Evolutionary conservation across 2,113 vertebrate species (phyloP).

Genomic region (Atherinomorus stipes): DNA sequence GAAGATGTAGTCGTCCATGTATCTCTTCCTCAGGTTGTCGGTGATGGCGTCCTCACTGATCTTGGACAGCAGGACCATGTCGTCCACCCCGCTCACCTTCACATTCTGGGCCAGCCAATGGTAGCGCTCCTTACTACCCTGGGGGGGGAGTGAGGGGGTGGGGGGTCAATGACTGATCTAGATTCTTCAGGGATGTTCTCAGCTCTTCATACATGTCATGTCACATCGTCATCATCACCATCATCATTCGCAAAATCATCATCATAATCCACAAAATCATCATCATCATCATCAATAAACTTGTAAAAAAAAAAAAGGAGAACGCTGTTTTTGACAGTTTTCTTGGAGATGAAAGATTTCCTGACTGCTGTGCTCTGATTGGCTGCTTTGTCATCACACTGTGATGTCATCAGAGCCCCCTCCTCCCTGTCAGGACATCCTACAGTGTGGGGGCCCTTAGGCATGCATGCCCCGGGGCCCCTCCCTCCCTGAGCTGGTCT

Average conservation of each 20-base stretch:
- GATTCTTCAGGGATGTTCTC: too few relatives aligned
- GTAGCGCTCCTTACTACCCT: slow-evolving; percentile 88
- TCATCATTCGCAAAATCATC: too few relatives aligned
- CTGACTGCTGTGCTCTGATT: neutral
- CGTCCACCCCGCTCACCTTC: slow-evolving; percentile 87
- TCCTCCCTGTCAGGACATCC: neutral
- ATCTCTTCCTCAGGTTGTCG: slow-evolving; percentile 88
- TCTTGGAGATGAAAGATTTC: too few relatives aligned
- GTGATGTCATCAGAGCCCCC: neutral
- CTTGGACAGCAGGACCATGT: slow-evolving; percentile 89
- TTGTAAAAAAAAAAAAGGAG: too few relatives aligned
- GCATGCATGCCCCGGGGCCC: neutral
- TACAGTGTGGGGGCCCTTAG: too few relatives aligned
- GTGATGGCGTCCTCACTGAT: slow-evolving; percentile 89
- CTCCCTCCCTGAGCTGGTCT: neutral
- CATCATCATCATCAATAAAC: too few relatives aligned
- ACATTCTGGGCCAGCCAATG: slow-evolving; percentile 89
- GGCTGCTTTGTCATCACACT: neutral
- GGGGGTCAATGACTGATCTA: neutral
- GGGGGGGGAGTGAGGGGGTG: slow-evolving; percentile 5
- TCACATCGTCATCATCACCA: too few relatives aligned
- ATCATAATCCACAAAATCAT: too few relatives aligned
- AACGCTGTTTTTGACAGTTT: too few relatives aligned
- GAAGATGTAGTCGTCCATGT: slow-evolving; percentile 89
- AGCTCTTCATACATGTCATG: too few relatives aligned